These are phyloP conservation scores for Anolis carolinensis DNA, from an alignment of 2,113 vertebrate species.

Conservation along the genomic window DNA sequence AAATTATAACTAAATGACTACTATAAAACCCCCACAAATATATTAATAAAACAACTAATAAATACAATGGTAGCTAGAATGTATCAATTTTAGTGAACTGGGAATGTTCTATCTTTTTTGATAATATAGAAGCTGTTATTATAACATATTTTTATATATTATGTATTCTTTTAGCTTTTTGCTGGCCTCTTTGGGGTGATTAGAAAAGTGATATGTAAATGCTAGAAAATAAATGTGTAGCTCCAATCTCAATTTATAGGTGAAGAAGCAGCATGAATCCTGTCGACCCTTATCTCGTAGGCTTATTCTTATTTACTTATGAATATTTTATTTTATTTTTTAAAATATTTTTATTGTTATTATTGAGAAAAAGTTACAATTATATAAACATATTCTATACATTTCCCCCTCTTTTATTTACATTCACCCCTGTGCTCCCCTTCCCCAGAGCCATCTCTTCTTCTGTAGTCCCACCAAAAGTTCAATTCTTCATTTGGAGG, in stretches of 20 bases:
- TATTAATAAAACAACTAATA: not conserved
- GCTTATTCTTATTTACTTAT: too few relatives aligned
- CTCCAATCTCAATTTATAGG: not conserved
- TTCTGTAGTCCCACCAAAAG: too few relatives aligned
- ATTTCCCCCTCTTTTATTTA: too few relatives aligned
- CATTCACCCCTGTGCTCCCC: too few relatives aligned
- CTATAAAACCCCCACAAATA: not conserved
- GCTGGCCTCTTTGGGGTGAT: not conserved
- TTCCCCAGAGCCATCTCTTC: too few relatives aligned
- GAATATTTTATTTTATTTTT: too few relatives aligned
- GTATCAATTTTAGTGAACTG: not conserved
- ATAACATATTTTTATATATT: not conserved
- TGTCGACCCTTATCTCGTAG: not conserved
- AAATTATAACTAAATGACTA: not conserved
- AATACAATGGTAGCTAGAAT: not conserved
- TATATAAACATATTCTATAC: too few relatives aligned
- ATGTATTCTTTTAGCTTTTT: not conserved
- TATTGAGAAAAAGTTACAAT: too few relatives aligned
- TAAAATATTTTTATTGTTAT: too few relatives aligned
- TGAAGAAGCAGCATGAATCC: not conserved
- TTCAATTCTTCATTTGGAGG: too few relatives aligned
- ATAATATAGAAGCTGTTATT: not conserved
- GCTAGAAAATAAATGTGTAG: not conserved
- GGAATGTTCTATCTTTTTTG: not conserved
- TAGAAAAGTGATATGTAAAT: not conserved